Evolutionary conservation across 2,797 vertebrate genomes (phyloP), one percentile per base, ranked within the genome.

Genomic region (Glyptemys insculpta): DNA sequence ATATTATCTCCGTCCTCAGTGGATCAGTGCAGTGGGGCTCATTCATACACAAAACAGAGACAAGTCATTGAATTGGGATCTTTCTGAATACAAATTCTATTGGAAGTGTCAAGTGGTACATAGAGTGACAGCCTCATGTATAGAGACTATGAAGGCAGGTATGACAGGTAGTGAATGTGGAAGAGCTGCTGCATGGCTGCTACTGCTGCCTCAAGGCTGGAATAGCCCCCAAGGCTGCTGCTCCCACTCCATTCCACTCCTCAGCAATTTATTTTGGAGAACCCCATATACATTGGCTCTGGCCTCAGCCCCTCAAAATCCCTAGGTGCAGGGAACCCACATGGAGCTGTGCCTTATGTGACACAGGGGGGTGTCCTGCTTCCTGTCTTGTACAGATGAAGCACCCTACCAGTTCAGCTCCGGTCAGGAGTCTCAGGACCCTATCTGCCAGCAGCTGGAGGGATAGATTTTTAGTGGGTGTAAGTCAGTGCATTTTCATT

Each of bases 31-130:
- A 34, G 79, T 0, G 1, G 11, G 37, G 78, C 18, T 52, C 56
- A 8, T 84, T 86, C 0, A 0, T 57, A n/a, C 21, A 59, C 21
- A 59, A 81, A 37, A 76, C 53, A 4, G 56, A 57, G 85, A 56
- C 79, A 68, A 3, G 1, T 25, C 49, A 80, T 25, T 3, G 81
- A 49, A 11, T 0, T 0, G 78, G 34, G 53, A 5, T 1, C 0
- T 0, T 18, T 8, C 81, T 56, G 53, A 41, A 3, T 41, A 34
- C 44, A 37, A 19, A 29, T 1, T 0, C 62, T 29, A 31, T 50
- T 72, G 12, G 8, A 4, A 15, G 34, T 34, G 34, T 65, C 62
- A 65, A 34, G 15, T 10, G 18, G 34, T 37, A 62, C 59, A 37
- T 2, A 8, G 34, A 68, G 34, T 19, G n/a, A 37, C 16, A 16